Conservation (phyloP, 1,140 invertebrate species). For the Euwallacea fornicatus region DNA sequence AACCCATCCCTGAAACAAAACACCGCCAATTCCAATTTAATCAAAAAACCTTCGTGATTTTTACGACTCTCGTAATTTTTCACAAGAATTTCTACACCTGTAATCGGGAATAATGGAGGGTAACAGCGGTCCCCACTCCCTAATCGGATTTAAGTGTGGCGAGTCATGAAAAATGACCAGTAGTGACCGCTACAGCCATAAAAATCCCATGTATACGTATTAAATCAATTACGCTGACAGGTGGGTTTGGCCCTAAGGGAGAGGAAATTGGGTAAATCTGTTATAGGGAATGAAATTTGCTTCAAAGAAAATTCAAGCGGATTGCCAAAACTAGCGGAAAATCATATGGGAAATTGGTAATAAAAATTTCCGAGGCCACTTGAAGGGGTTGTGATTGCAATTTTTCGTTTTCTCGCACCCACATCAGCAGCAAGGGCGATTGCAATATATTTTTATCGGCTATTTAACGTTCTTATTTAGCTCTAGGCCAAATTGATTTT, state of each 20-base stretch:
- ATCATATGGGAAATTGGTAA: background rate
- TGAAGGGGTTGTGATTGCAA: slow-evolving; percentile 9
- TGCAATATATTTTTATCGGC: slow-evolving; percentile 20
- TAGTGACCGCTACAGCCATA: slow-evolving; percentile 8
- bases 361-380: background rate
- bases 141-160: slow-evolving; percentile 18
- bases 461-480: slow-evolving; percentile 21
- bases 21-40: background rate
- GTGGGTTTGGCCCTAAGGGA: slow-evolving; percentile 20
- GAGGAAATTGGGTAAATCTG: background rate
- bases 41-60: slow-evolving; percentile 13
- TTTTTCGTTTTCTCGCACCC: background rate
- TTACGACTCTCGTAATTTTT: slow-evolving; percentile 20
- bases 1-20: background rate
- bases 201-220: slow-evolving; percentile 21
- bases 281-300: background rate
- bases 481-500: slow-evolving; percentile 23
- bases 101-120: slow-evolving; percentile 24
- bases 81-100: slow-evolving; percentile 16
- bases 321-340: slow-evolving; percentile 1
- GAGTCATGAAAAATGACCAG: slow-evolving; percentile 32
- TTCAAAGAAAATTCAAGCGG: background rate
- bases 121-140: slow-evolving; percentile 25
- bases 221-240: slow-evolving; percentile 32
- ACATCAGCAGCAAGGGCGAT: background rate